Base-by-base conservation (phyloP, 1,140 invertebrate genomes). In the Charaxes varanes region DNA sequence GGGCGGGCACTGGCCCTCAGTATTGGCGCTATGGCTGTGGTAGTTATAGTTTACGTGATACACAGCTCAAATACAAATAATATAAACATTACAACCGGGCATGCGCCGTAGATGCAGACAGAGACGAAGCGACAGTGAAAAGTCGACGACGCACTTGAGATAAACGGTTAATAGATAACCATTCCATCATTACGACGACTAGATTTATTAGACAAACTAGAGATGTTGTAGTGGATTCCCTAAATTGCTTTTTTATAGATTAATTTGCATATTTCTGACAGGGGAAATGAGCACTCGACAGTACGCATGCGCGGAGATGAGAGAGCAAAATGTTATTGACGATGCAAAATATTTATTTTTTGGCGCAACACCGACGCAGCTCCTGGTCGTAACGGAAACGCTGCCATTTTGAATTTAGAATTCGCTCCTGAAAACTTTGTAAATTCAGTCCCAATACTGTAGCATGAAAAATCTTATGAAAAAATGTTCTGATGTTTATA, bases 31-130 rank as follows among this genome's bases (percentile, higher is more conserved):
- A 65, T 65, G 71, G 61, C 73, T 83, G 81, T 84, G 77, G 84
- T 85, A 85, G 81, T 85, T 85, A 80, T 84, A 84, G 84, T 85
- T 85, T 85, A 85, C 84, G 73, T 78, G 84, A 85, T 85, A 85
- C 82, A 85, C 80, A 84, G 77, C 77, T 84, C 77, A 84, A 85
- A 85, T 85, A 85, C 84, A 85, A 85, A 85, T 85, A 85, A 85
- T 85, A 85, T 85, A 85, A 85, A 85, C 84, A 85, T 83, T 77
- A 74, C 69, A 64, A 55, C 69, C 41, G 74, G 70, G 76, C 78
- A 81, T 81, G 80, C 73, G 76, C 78, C 32, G 49, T 79, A 40
- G 30, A 24, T 8, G 50, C 68, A 63, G 76, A 80, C 63, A 68
- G 79, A 52, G 76, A 80, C 60, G 64, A 53, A 61, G 18, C 41